Conservation (phyloP, 2,113 vertebrate species). For the Amia ocellicauda region DNA sequence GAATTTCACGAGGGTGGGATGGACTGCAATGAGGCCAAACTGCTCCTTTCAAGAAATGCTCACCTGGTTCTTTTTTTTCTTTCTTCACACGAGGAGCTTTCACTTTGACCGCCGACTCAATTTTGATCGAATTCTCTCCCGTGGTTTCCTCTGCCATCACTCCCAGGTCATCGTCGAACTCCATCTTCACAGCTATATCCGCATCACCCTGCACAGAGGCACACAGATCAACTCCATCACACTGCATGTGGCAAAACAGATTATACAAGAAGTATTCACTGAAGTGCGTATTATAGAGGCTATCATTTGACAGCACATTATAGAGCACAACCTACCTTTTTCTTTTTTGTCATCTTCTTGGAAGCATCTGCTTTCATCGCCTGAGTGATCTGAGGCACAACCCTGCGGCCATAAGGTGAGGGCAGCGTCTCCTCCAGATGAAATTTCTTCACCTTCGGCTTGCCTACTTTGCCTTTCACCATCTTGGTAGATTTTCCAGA, state of each 20-base stretch:
- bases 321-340: slow-evolving; percentile 77
- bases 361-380: slow-evolving; percentile 85
- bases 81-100: slow-evolving; percentile 76
- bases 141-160: slow-evolving; percentile 55
- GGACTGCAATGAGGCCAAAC: no score
- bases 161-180: slow-evolving; percentile 85
- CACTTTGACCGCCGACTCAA: slow-evolving; percentile 52
- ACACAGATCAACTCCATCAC: slow-evolving; percentile 6
- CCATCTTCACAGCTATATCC: slow-evolving; percentile 78
- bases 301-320: no score
- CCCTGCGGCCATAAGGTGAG: slow-evolving; percentile 84
- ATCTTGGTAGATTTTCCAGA: slow-evolving; percentile 78
- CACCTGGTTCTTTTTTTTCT: slow-evolving; percentile 92
- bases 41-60: no score
- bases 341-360: slow-evolving; percentile 88
- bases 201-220: slow-evolving; percentile 69
- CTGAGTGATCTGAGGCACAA: slow-evolving; percentile 83
- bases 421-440: slow-evolving; percentile 93
- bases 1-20: no score
- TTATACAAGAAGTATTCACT: no score
- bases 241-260: not conserved
- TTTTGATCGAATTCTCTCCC: slow-evolving; percentile 65
- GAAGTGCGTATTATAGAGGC: no score
- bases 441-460: slow-evolving; percentile 90
- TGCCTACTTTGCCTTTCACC: slow-evolving; percentile 96